Base-by-base conservation (phyloP, 2,113 vertebrate species). In the Collichthys lucidus region DNA sequence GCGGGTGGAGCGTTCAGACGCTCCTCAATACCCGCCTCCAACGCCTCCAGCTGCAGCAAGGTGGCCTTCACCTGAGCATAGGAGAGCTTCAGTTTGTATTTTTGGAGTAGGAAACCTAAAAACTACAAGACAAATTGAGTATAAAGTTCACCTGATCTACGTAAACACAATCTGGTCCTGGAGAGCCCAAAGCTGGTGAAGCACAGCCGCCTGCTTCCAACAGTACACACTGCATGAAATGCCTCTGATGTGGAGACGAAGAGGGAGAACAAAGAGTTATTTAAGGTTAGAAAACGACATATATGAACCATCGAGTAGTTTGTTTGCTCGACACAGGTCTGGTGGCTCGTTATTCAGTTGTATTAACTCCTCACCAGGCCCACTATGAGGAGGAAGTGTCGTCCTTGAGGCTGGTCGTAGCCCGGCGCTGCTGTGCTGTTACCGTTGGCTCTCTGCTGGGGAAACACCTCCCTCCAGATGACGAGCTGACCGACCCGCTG, bases 391-490 rank as follows among this genome's bases (percentile, higher is more conserved):
- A 99, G 95, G 89, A 99, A 99, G 85, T 96, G 95, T 76, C 97
- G 96, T 71, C 95, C 96, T 29, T 94, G 92, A 4, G 96, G 94
- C 60, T 95, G 95, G 24, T 47, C 90, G 92, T 95, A 97, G 72
- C 92, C 95, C 0, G 92, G 93, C 0, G 57, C 47, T 0, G 74
- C 50, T 5, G 50, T 46, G 44, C 44, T 46, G 62, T 49, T 3
- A 29, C 6, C 0, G 7, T 35, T 66, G 0, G 79, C 84, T 65
- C 92, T 87, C 78, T 92, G 92, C 60, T 95, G 94, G 1, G 96
- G 97, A 84, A 99, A 99, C 26, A 98, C 97, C 86, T 99, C 97
- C 85, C 97, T 90, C 98, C 98, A 99, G 79, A 99, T 92, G 84
- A 99, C 96, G 80, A 99, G 85, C 91, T 98, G 98, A 26, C 96